Base-by-base conservation (phyloP, 2,797 vertebrate species). In the Oreortyx pictus region DNA sequence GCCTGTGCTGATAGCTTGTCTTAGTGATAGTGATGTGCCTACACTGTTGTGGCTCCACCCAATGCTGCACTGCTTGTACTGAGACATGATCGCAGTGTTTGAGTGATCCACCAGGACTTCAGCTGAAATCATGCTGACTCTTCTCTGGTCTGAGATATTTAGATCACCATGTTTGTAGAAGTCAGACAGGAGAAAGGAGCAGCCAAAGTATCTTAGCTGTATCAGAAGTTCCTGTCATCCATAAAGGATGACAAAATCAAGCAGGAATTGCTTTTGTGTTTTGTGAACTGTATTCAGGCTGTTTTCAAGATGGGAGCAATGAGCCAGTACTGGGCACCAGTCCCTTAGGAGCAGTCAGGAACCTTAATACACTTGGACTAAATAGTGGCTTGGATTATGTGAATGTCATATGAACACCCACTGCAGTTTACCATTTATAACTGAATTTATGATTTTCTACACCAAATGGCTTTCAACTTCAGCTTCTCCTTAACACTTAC, bases 391-490 rank as follows among this genome's bases (percentile, higher is more conserved):
- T 60, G 31, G 23, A 9, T 66, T 61, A 37, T 11, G 24, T 19
- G 60, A 31, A 17, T 49, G 12, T 70, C 11, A 3, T 6, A 24
- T 37, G 57, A 25, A 33, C 23, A 79, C 39, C 72, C 0, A 0
- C n/a, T 59, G 56, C 43, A 66, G n/a, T 72, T 65, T 41, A n/a
- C 54, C 52, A 43, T 5, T 43, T 18, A 1, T 43, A 79, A 56
- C 18, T 64, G 65, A 50, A 61, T 39, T n/a, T 70, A 12, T 82
- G 79, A 67, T 70, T 61, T 89, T 60, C 33, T 3, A 61, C 43
- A 61, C 43, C 7, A 68, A 85, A 78, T 61, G 1, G 29, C 43
- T 82, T 90, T 76, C 64, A 75, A 56, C 12, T 60, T 62, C 15
- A 8, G 41, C 60, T 31, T 74, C 31, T 62, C 56, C 59, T 86